phyloP scores from a whole-genome alignment of 1,140 invertebrate genomes.

The Pygmarrhopalites habei region DNA sequence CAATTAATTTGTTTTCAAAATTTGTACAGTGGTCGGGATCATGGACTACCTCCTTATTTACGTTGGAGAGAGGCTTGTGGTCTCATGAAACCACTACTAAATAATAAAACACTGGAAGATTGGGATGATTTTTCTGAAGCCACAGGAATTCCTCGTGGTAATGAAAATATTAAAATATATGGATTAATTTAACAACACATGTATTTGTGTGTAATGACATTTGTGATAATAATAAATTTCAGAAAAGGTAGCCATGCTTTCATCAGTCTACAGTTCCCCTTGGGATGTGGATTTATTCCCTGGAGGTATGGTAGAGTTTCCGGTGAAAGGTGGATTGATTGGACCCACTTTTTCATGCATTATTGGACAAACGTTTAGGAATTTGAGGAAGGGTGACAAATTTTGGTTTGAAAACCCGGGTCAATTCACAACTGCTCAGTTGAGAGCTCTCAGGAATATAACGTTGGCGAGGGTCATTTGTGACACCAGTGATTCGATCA shows the following conservation, averaged over 20 bases:
- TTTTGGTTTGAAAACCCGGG: slow-evolving; percentile 68
- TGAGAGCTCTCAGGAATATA: slow-evolving; percentile 55
- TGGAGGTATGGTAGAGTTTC: slow-evolving; percentile 69
- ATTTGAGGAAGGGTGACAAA: slow-evolving; percentile 57
- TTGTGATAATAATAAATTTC: slow-evolving; percentile 21
- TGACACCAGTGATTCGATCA: slow-evolving; percentile 57
- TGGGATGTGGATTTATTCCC: slow-evolving; percentile 46
- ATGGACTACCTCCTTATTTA: slow-evolving; percentile 76
- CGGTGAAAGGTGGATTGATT: slow-evolving; percentile 76
- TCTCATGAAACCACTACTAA: slow-evolving; percentile 45
- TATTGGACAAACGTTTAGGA: slow-evolving; percentile 85
- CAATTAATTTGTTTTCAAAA: too few species aligned
- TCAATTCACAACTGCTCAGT: slow-evolving; percentile 61
- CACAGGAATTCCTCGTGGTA: slow-evolving; percentile 44
- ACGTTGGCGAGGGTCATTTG: slow-evolving; percentile 60
- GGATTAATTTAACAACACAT: slow-evolving; percentile 1
- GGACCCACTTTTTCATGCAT: slow-evolving; percentile 95
- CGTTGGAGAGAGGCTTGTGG: slow-evolving; percentile 74
- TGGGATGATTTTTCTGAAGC: slow-evolving; percentile 64
- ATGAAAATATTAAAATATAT: slow-evolving; percentile 24
- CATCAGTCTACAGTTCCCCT: slow-evolving; percentile 23
- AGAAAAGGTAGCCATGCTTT: slow-evolving; percentile 35
- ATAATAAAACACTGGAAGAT: slow-evolving; percentile 50
- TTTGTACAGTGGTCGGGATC: slow-evolving; percentile 71
- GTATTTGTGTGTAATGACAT: background rate